Evolutionary conservation across 2,888 invertebrate species (phyloP).

Genomic region (Bombyx huttoni): DNA sequence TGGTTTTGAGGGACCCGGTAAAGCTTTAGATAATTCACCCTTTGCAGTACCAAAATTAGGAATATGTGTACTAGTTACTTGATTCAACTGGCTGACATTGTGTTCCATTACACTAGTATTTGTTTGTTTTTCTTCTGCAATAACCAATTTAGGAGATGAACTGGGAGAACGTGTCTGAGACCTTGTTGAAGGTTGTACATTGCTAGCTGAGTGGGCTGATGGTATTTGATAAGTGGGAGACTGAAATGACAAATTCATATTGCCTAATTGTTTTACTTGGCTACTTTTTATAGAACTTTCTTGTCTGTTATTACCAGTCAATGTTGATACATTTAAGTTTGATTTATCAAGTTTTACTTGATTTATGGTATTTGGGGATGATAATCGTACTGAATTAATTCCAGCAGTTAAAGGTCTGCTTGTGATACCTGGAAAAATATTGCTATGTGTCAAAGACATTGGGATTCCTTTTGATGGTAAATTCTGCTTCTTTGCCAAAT

Average conservation of each 20-base stretch:
- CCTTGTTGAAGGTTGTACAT: slow-evolving; percentile 50
- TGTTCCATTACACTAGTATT: slow-evolving; percentile 31
- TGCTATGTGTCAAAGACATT: slow-evolving; percentile 33
- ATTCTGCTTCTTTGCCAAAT: slow-evolving; percentile 63
- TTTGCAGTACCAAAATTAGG: slow-evolving; percentile 34
- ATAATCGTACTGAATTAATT: slow-evolving; percentile 40
- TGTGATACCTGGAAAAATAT: slow-evolving; percentile 36
- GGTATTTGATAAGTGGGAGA: slow-evolving; percentile 36
- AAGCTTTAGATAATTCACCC: slow-evolving; percentile 36
- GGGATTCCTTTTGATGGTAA: slow-evolving; percentile 42
- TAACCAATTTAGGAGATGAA: slow-evolving; percentile 64
- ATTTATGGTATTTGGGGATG: slow-evolving; percentile 35
- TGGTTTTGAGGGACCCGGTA: slow-evolving; percentile 47
- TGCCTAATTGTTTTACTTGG: slow-evolving; percentile 27
- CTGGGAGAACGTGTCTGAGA: slow-evolving; percentile 65
- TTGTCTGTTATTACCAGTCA: slow-evolving; percentile 28
- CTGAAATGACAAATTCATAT: slow-evolving; percentile 27
- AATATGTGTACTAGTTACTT: slow-evolving; percentile 53
- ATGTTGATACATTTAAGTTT: slow-evolving; percentile 22
- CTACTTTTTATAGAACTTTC: slow-evolving; percentile 35
- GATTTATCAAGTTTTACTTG: slow-evolving; percentile 48
- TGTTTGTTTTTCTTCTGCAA: slow-evolving; percentile 63
- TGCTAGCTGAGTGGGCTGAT: slow-evolving; percentile 31
- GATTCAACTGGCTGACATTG: slow-evolving; percentile 50
- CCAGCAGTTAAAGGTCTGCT: slow-evolving; percentile 34